Base-by-base conservation (phyloP, 2,888 invertebrate genomes). In the Craniophora ligustri region DNA sequence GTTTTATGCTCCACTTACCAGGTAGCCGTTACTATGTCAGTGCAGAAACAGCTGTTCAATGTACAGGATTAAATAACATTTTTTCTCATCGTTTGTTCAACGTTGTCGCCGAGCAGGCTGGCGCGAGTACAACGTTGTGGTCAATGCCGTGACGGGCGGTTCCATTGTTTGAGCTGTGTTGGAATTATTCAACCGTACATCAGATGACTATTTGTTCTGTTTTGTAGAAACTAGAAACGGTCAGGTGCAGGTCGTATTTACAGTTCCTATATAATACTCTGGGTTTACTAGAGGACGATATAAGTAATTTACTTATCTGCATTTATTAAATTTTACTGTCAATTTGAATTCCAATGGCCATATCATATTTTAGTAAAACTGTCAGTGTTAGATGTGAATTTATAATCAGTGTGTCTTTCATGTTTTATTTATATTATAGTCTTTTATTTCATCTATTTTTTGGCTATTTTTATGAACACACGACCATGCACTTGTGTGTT, bases 81-180 rank as follows among this genome's bases (percentile, higher is more conserved):
- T 50, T 42, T 34, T 31, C 35, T 30, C 28, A 32, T 45, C 10
- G 35, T 39, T 67, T 63, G 35, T 55, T 41, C 54, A 49, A 61
- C 44, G 49, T 53, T 62, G 76, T 70, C 72, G 80, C 70, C 79
- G 75, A 73, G 68, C 76, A 72, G 79, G 70, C 76, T 79, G 74
- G 65, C 67, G 60, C 63, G 55, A 54, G 44, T 73, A 70, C 72
- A 47, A 50, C 26, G 44, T 55, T 64, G 49, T 57, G 72, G 72
- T 80, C 83, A 82, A 79, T 82, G 79, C 79, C 83, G 75, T 83
- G 79, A 81, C 82, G 74, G 59, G 61, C 56, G 58, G 58, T 53
- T 59, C 74, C 67, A 75, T 80, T 80, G 79, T 81, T 72, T 62
- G 61, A 51, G 46, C 32, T 57, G 75, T 67, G 67, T 72, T 67